Conservation (phyloP, 2,888 invertebrate genomes). For the Caenorhabditis sp. region DNA sequence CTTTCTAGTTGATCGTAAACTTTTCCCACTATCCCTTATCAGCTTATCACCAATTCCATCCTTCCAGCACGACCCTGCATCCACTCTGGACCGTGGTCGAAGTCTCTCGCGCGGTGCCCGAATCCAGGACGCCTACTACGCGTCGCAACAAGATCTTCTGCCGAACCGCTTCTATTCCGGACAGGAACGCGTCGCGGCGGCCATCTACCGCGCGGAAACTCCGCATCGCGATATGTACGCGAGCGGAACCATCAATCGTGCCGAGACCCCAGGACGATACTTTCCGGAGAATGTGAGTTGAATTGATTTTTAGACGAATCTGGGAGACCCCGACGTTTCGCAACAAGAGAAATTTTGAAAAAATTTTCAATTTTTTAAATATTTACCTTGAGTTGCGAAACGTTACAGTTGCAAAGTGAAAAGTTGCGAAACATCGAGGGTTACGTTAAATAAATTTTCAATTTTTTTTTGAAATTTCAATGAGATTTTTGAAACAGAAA, state of each 20-base stretch:
- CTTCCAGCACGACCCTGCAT: slow-evolving; percentile 32
- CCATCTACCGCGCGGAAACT: slow-evolving; percentile 75
- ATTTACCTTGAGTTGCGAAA: too few species aligned
- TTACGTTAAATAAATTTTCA: too few species aligned
- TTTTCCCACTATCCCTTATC: neutral
- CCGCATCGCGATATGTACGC: slow-evolving; percentile 71
- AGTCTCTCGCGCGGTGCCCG: slow-evolving; percentile 59
- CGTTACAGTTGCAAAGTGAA: too few species aligned
- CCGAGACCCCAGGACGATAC: slow-evolving; percentile 71
- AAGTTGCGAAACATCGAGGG: too few species aligned
- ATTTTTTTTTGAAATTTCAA: too few species aligned
- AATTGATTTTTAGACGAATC: neutral
- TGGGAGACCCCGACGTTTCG: too few species aligned
- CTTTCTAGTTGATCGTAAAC: too few species aligned
- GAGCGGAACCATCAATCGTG: slow-evolving; percentile 66
- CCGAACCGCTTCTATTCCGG: slow-evolving; percentile 63
- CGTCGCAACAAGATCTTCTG: slow-evolving; percentile 52
- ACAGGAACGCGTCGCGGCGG: slow-evolving; percentile 75
- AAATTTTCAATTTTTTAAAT: neutral
- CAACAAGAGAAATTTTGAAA: neutral
- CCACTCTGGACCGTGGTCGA: slow-evolving; percentile 56
- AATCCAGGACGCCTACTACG: slow-evolving; percentile 63
- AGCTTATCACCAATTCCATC: neutral
- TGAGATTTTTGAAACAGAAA: too few species aligned
- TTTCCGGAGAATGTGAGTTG: slow-evolving; percentile 69